phyloP scores from a whole-genome alignment of 2,113 vertebrate genomes.

The Hydrochoerus hydrochaeris region DNA sequence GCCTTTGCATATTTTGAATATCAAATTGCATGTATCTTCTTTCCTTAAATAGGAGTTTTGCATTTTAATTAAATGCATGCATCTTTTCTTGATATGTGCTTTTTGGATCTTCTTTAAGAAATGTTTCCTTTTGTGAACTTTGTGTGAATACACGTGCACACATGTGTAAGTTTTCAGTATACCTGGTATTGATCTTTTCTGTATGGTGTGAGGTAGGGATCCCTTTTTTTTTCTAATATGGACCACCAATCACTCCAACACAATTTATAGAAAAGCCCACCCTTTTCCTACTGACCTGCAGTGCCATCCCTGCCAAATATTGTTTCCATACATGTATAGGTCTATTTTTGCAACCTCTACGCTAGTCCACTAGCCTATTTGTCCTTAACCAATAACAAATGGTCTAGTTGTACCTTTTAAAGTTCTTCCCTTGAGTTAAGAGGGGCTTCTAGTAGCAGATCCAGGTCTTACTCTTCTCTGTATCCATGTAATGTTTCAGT shows the following conservation, averaged over 20 bases:
- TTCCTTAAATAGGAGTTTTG: neutral
- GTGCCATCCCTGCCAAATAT: neutral
- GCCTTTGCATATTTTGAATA: neutral
- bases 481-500: neutral
- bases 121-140: neutral
- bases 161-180: neutral
- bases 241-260: neutral
- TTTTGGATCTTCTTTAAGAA: conserved; percentile 12
- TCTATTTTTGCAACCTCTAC: conserved; percentile 50
- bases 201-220: conserved; percentile 9
- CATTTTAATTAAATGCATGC: conserved; percentile 6
- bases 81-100: neutral
- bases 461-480: neutral
- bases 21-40: neutral
- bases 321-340: neutral
- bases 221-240: neutral
- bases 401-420: neutral
- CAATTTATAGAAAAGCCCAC: neutral
- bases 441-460: neutral
- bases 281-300: neutral
- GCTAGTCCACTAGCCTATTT: neutral
- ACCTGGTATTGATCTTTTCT: neutral
- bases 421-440: neutral
- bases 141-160: neutral
- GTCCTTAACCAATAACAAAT: neutral